These are phyloP conservation scores for Alethe castanea DNA, from an alignment of 2,113 vertebrate species.

Conservation along the genomic window DNA sequence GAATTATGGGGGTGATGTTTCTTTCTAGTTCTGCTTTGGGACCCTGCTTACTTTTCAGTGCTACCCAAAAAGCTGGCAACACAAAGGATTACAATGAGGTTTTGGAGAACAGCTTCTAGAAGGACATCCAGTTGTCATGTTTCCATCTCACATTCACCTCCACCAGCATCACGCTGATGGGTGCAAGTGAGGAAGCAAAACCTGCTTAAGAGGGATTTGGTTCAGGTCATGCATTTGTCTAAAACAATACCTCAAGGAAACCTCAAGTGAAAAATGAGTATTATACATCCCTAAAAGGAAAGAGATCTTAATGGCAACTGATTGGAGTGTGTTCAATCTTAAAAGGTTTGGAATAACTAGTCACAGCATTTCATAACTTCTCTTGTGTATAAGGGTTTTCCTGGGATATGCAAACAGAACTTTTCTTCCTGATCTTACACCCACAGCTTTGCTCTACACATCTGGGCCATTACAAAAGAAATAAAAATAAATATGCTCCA, in stretches of 20 bases:
- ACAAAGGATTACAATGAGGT: not conserved
- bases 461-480: not conserved
- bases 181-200: constrained; percentile 1
- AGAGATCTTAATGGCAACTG: not conserved
- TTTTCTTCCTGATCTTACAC: not conserved
- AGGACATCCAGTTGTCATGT: not conserved
- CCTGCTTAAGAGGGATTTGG: not conserved
- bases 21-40: not conserved
- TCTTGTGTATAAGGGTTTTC: not conserved
- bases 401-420: not conserved
- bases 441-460: not conserved
- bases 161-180: not conserved
- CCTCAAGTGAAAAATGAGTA: not conserved
- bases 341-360: not conserved
- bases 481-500: not conserved
- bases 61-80: not conserved
- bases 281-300: not conserved
- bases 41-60: not conserved
- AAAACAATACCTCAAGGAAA: not conserved
- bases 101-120: not conserved
- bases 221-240: not conserved
- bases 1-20: not conserved
- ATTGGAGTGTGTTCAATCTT: not conserved
- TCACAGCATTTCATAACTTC: not conserved
- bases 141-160: not conserved